Evolutionary conservation across 2,113 vertebrate genomes (phyloP), one percentile per base, ranked within the genome.

Genomic region (Glaucidium brasilianum): DNA sequence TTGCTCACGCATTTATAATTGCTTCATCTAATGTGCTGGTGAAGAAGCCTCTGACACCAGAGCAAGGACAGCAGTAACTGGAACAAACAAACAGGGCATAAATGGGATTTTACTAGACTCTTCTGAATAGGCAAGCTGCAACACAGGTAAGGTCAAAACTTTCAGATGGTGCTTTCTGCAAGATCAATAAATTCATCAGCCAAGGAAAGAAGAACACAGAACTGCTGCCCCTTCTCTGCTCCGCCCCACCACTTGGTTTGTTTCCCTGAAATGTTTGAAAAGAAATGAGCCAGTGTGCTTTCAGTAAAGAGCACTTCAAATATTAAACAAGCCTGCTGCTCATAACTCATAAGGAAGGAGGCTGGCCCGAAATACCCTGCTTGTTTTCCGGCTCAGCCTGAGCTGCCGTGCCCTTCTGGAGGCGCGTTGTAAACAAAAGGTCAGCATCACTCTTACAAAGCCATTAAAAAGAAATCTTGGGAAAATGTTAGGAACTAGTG

Each of bases 351-450:
- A 34, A 59, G 74, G 83, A 85, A 64, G 89, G 55, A 59, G 64
- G 43, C 2, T 85, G 77, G 41, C 49, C 49, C 11, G 11, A 74
- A 67, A 78, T 1, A 4, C 53, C 60, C 69, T 73, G 79, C 47
- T 68, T 78, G 19, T 52, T 87, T 68, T 43, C 45, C 30, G 34
- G 59, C 55, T 50, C 73, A 55, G 75, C 72, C 53, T 4, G 11
- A 20, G 78, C 62, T 18, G 84, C 50, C 12, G 0, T 37, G 53
- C 62, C 66, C 66, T 84, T 10, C 60, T 41, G 72, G 49, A 85
- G 55, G 21, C 0, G 21, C 0, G 3, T 35, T 0, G 3, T 10
- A 15, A 71, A 29, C 2, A 0, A 17, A 35, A 66, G 20, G 27
- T 21, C 49, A 35, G 18, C 49, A 37, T 15, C 20, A 2, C 39